Evolutionary conservation across 2,797 vertebrate genomes (phyloP).

Genomic region (Octomys mimax): DNA sequence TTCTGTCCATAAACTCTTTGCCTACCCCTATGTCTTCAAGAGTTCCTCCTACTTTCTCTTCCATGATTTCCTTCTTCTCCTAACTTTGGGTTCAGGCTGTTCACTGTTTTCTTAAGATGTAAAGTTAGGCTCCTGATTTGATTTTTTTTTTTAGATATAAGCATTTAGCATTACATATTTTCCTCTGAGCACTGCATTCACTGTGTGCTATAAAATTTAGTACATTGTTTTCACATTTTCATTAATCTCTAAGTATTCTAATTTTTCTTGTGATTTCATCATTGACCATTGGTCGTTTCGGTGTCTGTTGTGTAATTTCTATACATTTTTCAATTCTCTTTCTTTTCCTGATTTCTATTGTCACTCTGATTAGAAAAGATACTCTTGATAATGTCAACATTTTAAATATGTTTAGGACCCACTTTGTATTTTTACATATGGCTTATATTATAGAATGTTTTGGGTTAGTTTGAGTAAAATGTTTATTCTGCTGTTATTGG

Average conservation of each 20-base stretch:
- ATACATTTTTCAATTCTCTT: neutral
- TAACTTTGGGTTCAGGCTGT: neutral
- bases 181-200: neutral
- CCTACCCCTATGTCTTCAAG: too few relatives aligned
- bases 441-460: neutral
- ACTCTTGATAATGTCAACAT: neutral
- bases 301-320: neutral
- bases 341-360: neutral
- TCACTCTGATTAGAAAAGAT: neutral
- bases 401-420: neutral
- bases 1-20: too few relatives aligned
- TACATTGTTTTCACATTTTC: neutral
- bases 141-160: neutral
- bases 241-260: neutral
- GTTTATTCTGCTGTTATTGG: neutral
- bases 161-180: neutral
- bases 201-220: neutral
- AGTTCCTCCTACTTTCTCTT: too few relatives aligned
- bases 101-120: neutral
- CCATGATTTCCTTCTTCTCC: neutral
- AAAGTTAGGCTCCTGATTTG: neutral
- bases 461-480: neutral
- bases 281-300: neutral
- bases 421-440: neutral
- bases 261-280: neutral